Evolutionary conservation across 2,113 vertebrate genomes (phyloP).

Genomic region (Ranitomeya variabilis): DNA sequence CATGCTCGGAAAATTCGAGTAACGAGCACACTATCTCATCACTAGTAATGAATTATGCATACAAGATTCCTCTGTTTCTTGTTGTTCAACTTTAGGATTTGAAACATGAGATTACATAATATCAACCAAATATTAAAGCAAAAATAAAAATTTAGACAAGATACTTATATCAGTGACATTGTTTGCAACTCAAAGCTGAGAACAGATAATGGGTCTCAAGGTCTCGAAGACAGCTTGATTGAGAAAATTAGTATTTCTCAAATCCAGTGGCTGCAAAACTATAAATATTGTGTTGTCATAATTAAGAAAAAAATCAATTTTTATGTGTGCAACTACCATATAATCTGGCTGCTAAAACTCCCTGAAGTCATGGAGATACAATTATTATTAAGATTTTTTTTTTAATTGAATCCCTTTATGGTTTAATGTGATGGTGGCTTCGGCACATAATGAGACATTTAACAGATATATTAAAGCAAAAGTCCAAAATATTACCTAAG

Average conservation of each 20-base stretch:
- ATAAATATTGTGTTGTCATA: constrained; percentile 25
- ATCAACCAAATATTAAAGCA: too few relatives aligned
- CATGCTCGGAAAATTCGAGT: too few relatives aligned
- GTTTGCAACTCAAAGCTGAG: neutral
- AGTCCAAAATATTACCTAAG: constrained; percentile 29
- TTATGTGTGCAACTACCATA: neutral
- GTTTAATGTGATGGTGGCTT: constrained; percentile 41
- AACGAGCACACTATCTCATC: too few relatives aligned
- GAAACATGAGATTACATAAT: too few relatives aligned
- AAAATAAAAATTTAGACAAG: too few relatives aligned
- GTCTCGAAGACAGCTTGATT: neutral
- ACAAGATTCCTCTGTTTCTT: too few relatives aligned
- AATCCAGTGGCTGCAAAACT: neutral
- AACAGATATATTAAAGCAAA: constrained; percentile 50
- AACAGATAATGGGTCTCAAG: neutral
- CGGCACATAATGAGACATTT: constrained; percentile 48
- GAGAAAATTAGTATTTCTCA: neutral
- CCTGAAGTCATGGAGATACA: constrained; percentile 1
- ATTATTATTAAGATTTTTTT: constrained; percentile 41
- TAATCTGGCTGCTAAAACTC: constrained; percentile 23
- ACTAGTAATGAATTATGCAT: too few relatives aligned
- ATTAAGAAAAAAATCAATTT: constrained; percentile 6
- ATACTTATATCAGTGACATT: too few relatives aligned
- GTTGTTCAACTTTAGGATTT: too few relatives aligned
- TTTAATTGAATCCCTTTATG: constrained; percentile 46